Percentiles rank a stretch among this genome's conserved stretches.
Evolutionary conservation across 1,140 invertebrate genomes (phyloP).

Genomic region (Mya arenaria): DNA sequence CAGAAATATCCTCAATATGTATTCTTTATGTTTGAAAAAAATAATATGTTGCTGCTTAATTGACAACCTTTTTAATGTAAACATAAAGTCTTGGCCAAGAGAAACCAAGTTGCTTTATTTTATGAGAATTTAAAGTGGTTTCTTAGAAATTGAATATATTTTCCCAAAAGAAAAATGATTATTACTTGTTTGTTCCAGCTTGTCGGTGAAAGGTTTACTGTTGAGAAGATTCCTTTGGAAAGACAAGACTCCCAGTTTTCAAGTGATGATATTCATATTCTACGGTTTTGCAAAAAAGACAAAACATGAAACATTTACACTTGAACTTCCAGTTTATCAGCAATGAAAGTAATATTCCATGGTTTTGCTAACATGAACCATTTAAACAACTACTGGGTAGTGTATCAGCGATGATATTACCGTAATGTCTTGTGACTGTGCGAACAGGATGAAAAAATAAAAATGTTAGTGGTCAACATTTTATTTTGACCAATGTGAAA

Average conservation of each 20-base stretch:
- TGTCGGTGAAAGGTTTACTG: conserved; percentile 62
- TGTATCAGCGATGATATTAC: too few species aligned
- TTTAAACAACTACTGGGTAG: too few species aligned
- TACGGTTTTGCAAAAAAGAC: too few species aligned
- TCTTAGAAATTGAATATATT: not conserved
- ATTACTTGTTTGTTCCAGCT: conserved; percentile 64
- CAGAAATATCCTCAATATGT: not conserved
- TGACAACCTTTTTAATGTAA: not conserved
- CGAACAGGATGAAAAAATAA: too few species aligned
- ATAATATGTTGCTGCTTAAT: not conserved
- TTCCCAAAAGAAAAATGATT: not conserved
- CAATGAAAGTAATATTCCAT: too few species aligned
- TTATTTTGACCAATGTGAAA: too few species aligned
- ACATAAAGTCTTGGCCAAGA: not conserved
- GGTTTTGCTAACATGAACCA: too few species aligned
- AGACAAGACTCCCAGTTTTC: conserved; percentile 67
- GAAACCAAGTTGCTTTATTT: not conserved
- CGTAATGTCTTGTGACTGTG: too few species aligned
- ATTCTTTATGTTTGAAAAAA: not conserved
- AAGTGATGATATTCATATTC: conserved; percentile 77
- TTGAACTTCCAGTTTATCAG: too few species aligned
- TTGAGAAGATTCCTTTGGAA: conserved; percentile 68
- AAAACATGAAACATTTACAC: too few species aligned
- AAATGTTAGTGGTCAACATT: too few species aligned
- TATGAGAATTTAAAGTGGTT: not conserved